Conservation (phyloP, 2,888 invertebrate genomes). For the Eristalis arbustorum region DNA sequence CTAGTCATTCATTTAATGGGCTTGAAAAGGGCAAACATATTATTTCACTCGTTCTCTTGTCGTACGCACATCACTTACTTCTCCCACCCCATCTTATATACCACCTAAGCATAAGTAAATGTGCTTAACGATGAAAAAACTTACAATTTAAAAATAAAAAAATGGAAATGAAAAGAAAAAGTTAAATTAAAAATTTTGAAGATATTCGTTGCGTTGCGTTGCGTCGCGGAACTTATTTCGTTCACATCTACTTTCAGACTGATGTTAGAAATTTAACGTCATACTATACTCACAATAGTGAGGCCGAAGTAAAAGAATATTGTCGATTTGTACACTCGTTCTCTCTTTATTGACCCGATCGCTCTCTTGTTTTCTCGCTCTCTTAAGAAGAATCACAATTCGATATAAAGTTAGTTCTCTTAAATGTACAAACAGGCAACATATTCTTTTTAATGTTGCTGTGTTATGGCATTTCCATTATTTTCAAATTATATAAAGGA, state of each 20-base stretch:
- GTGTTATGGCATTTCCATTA: no score
- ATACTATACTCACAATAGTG: constrained; percentile 37
- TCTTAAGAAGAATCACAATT: constrained; percentile 18
- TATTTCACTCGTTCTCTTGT: constrained; percentile 57
- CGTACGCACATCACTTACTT: constrained; percentile 61
- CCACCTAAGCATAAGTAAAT: constrained; percentile 63
- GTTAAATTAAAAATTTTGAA: constrained; percentile 50
- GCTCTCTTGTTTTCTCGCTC: constrained; percentile 13
- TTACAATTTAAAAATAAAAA: constrained; percentile 68
- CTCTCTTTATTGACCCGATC: not conserved
- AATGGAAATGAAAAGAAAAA: constrained; percentile 30
- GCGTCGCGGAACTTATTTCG: constrained; percentile 63
- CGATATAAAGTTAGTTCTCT: not conserved
- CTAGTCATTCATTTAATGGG: constrained; percentile 66
- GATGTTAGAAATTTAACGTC: constrained; percentile 56
- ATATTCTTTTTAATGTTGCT: no score
- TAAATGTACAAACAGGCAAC: not conserved
- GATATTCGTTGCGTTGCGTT: constrained; percentile 58
- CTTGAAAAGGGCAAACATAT: constrained; percentile 60
- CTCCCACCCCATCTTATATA: constrained; percentile 50
- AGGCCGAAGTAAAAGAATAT: constrained; percentile 26
- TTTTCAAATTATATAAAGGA: no score
- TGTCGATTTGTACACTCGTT: constrained; percentile 42
- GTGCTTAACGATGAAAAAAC: constrained; percentile 58
- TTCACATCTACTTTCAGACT: constrained; percentile 61